phyloP scores from a whole-genome alignment of 23 tunicate genomes.

The Ciona savignyi region DNA sequence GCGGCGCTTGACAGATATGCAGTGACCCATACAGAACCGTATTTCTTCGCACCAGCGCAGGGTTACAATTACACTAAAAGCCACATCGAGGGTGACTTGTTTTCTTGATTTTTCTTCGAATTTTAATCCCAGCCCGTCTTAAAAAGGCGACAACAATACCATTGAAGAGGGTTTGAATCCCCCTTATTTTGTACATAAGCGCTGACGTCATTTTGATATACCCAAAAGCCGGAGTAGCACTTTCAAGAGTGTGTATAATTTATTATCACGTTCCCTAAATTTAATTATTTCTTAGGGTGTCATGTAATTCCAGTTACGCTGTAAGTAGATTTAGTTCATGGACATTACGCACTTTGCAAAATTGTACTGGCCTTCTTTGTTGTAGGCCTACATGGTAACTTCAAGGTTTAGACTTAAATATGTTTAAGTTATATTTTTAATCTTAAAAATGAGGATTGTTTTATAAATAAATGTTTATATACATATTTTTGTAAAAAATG shows the following conservation, averaged over 20 bases:
- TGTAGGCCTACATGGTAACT: too few species aligned
- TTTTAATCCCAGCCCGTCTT: not conserved
- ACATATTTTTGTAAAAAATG: too few species aligned
- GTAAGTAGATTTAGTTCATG: not conserved
- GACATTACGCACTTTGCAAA: too few species aligned
- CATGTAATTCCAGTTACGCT: not conserved
- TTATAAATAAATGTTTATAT: too few species aligned
- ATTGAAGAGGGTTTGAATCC: not conserved
- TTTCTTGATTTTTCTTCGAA: not conserved
- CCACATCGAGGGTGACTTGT: not conserved
- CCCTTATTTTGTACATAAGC: not conserved
- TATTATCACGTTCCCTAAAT: not conserved
- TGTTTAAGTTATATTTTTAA: too few species aligned
- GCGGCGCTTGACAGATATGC: not conserved
- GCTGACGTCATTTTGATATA: not conserved
- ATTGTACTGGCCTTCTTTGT: too few species aligned
- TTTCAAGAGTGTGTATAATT: not conserved
- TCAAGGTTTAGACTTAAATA: too few species aligned
- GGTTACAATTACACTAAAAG: not conserved
- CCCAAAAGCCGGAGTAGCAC: not conserved
- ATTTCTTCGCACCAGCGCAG: not conserved
- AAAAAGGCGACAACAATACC: not conserved
- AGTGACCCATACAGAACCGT: not conserved
- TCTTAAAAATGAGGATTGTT: too few species aligned
- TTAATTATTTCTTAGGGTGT: not conserved